Evolutionary conservation across 2,888 invertebrate species (phyloP).

Genomic region (Pyralis farinalis): DNA sequence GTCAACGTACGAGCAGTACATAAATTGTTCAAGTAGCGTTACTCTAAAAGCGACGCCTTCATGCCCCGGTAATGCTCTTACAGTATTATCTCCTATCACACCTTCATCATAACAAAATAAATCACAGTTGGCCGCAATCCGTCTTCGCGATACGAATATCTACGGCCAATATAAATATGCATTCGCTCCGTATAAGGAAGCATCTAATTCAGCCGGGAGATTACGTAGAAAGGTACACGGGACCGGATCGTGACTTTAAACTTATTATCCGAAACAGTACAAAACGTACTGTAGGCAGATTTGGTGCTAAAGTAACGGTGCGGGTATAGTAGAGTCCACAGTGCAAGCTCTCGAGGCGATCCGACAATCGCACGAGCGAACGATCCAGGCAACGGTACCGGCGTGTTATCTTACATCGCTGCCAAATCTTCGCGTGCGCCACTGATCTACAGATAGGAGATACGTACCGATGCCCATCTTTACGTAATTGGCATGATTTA

Average conservation of each 20-base stretch:
- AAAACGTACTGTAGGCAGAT: slow-evolving; percentile 73
- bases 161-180: slow-evolving; percentile 45
- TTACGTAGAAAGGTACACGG: slow-evolving; percentile 63
- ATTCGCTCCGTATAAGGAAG: slow-evolving; percentile 61
- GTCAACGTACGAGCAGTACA: too few relatives aligned
- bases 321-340: slow-evolving; percentile 23
- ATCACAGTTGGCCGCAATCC: slow-evolving; percentile 41
- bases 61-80: slow-evolving; percentile 15
- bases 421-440: slow-evolving; percentile 45
- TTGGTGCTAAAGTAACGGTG: slow-evolving; percentile 72
- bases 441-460: background rate
- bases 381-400: slow-evolving; percentile 62
- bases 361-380: slow-evolving; percentile 51
- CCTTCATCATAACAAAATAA: slow-evolving; percentile 30
- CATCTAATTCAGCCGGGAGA: slow-evolving; percentile 61
- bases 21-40: too few relatives aligned
- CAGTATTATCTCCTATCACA: slow-evolving; percentile 21
- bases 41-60: slow-evolving; percentile 6
- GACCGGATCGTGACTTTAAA: slow-evolving; percentile 69
- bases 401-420: slow-evolving; percentile 57
- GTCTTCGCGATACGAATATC: slow-evolving; percentile 27
- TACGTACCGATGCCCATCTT: slow-evolving; percentile 11
- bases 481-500: slow-evolving; percentile 7
- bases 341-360: slow-evolving; percentile 38
- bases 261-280: slow-evolving; percentile 73